A percentile compares a stretch with the other conserved stretches of the same genome.
Conservation (phyloP, 2,888 invertebrate genomes). For the Coleophora flavipennella region DNA sequence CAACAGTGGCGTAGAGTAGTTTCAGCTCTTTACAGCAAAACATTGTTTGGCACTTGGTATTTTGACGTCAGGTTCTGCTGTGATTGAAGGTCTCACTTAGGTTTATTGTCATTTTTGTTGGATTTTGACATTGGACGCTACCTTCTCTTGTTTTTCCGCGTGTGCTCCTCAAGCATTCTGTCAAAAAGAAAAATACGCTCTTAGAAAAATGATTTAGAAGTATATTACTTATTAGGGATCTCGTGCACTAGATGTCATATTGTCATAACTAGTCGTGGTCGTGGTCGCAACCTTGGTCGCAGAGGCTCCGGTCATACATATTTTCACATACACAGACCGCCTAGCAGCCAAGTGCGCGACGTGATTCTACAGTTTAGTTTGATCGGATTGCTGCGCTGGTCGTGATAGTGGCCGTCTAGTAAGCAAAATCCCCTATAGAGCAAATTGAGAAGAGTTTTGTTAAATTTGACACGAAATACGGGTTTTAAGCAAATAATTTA, state of each 20-base stretch:
- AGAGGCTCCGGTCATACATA: too few relatives aligned
- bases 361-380: too few relatives aligned
- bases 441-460: too few relatives aligned
- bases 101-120: constrained; percentile 62
- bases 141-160: constrained; percentile 24
- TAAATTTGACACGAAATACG: too few relatives aligned
- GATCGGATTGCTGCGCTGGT: too few relatives aligned
- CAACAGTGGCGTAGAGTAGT: constrained; percentile 59
- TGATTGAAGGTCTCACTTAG: constrained; percentile 42
- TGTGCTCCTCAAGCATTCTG: constrained; percentile 37
- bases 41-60: constrained; percentile 61
- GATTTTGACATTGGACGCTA: constrained; percentile 26
- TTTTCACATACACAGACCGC: too few relatives aligned
- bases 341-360: too few relatives aligned
- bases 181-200: constrained; percentile 24
- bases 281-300: too few relatives aligned
- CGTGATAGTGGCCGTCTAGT: too few relatives aligned
- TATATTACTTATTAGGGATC: background rate
- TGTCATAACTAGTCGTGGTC: too few relatives aligned
- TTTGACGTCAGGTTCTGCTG: constrained; percentile 49
- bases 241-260: background rate
- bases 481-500: too few relatives aligned
- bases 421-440: too few relatives aligned
- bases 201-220: background rate
- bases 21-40: constrained; percentile 64